Evolutionary conservation across 1,140 invertebrate species (phyloP).

Genomic region (Drosophila littoralis): DNA sequence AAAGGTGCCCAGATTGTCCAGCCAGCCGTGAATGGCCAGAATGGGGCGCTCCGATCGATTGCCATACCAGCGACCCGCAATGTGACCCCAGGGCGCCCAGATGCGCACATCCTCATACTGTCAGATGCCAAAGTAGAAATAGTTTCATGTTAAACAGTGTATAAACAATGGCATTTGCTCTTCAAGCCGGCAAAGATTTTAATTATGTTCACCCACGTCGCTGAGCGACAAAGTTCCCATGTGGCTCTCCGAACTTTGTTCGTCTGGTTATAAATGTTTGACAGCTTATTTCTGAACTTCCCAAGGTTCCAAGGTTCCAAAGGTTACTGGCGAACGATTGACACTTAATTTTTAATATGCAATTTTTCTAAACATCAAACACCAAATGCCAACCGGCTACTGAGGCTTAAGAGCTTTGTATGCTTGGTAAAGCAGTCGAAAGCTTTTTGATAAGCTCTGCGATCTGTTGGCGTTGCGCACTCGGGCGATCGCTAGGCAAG

Average conservation of each 20-base stretch:
- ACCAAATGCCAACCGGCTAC: not conserved
- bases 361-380: not conserved
- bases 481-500: not conserved
- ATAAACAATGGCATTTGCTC: constrained; percentile 29
- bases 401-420: not conserved
- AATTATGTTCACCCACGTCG: constrained; percentile 53
- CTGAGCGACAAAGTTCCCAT: constrained; percentile 66
- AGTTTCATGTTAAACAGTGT: constrained; percentile 51
- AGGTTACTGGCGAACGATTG: no score
- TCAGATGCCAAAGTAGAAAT: constrained; percentile 41
- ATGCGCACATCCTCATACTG: constrained; percentile 87
- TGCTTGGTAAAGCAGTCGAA: not conserved
- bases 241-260: constrained; percentile 39
- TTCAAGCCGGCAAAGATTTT: not conserved
- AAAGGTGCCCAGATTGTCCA: constrained; percentile 90
- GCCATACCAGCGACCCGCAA: constrained; percentile 89
- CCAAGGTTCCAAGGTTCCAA: no score
- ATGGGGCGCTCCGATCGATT: constrained; percentile 87
- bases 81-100: constrained; percentile 87
- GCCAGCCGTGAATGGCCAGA: constrained; percentile 90
- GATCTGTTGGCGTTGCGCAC: no score
- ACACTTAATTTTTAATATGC: not conserved
- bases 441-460: not conserved
- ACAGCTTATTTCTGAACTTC: not conserved
- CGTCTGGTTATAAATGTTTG: constrained; percentile 2